phyloP scores from a whole-genome alignment of 2,113 vertebrate genomes.

The Deroptyus accipitrinus region DNA sequence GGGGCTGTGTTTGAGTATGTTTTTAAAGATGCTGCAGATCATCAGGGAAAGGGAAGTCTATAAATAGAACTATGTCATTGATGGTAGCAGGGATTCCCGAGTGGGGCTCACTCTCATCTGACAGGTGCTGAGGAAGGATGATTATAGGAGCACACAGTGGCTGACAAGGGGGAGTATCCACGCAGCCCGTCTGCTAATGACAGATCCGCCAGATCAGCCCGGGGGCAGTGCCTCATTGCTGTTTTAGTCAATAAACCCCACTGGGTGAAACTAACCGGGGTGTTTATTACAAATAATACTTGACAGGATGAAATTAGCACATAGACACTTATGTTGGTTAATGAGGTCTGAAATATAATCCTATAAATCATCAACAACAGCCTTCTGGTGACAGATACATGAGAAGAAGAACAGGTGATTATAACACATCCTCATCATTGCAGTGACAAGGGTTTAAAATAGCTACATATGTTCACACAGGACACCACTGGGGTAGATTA shows the following conservation, averaged over 20 bases:
- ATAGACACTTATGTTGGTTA: conserved; percentile 23
- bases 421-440: not conserved
- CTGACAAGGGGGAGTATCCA: not conserved
- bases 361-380: conserved; percentile 40
- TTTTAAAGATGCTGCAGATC: not conserved
- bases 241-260: not conserved
- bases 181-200: not conserved
- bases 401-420: not conserved
- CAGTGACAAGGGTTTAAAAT: not conserved
- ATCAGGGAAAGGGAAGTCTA: not conserved
- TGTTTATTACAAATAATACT: conserved; percentile 40
- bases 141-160: accelerated
- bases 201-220: not conserved
- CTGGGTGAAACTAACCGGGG: not conserved
- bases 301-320: conserved; percentile 42
- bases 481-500: not conserved
- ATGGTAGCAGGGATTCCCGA: not conserved
- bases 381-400: conserved; percentile 5
- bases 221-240: not conserved
- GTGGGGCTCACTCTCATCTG: not conserved
- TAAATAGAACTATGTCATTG: not conserved
- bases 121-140: not conserved
- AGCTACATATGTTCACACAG: not conserved
- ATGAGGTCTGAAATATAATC: conserved; percentile 49
- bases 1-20: not conserved